Base-by-base conservation (phyloP, 92 coral and sea anemone genomes). In the Zoanthus gigantus region DNA sequence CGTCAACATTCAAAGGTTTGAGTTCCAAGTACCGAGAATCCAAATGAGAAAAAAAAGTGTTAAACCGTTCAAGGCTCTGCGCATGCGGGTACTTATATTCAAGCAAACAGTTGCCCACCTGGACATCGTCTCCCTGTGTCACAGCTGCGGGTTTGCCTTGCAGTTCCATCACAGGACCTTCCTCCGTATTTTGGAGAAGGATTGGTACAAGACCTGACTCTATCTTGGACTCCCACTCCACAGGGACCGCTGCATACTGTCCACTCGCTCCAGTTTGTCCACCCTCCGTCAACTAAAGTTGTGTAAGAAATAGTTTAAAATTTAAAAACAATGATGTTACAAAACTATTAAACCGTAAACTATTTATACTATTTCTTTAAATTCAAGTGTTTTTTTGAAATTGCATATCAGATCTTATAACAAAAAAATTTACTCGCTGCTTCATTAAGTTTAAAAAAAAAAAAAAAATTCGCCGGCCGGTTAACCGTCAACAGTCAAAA, bases 81-180 rank as follows among this genome's bases (percentile, higher is more conserved):
- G 23, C 23, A 23, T 23, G 23, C 23, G 23, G 23, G 23, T 23
- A 23, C 23, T 23, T 23, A 60, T 17, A 71, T 2, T 1, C 32
- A 71, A 10, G 7, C 46, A 30, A 1, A 32, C 1, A 13, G 3
- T 34, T 44, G 17, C n/a, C 32, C 1, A 71, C 76, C 76, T 71
- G 76, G 47, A 71, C 76, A 71, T 14, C 23, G 52, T 71, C 52
- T 71, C 76, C 76, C 76, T 32, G 76, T 71, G 76, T 34, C 76
- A 44, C 76, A 71, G 17, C n/a, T 14, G 23, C 76, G 44, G 9
- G 50, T 8, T 44, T 71, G 48, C 76, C 32, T 71, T 6, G 50
- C 7, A 34, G 6, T 2, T 29, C 76, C 76, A 30, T 0, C 18
- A 16, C 76, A 71, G 7, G 0, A 11, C 47, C 17, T 34, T 16